Percentiles rank a stretch among this genome's conserved stretches.
Evolutionary conservation across 2,888 invertebrate genomes (phyloP).

Genomic region (Drosophila acutilabella): DNA sequence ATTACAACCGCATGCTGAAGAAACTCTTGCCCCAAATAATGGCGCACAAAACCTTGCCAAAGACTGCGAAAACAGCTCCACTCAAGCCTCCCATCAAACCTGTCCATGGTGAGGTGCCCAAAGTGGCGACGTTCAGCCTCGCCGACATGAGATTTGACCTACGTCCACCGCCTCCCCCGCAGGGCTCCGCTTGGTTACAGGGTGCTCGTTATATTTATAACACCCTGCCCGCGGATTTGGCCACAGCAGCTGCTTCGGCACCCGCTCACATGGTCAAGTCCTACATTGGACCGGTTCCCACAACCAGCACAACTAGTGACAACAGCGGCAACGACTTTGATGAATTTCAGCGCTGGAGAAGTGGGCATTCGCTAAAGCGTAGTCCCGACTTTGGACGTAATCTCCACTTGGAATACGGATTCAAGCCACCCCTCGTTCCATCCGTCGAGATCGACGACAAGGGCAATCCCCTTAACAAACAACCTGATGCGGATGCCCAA

Average conservation of each 20-base stretch:
- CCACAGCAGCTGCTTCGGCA: conserved; percentile 70
- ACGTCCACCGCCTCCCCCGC: conserved; percentile 77
- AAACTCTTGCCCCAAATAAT: conserved; percentile 74
- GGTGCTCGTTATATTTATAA: conserved; percentile 82
- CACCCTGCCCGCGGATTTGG: conserved; percentile 78
- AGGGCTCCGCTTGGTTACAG: conserved; percentile 71
- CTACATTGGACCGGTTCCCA: conserved; percentile 71
- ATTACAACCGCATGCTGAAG: conserved; percentile 80
- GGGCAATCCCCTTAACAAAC: conserved; percentile 87
- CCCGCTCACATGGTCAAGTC: conserved; percentile 86
- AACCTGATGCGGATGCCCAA: conserved; percentile 48
- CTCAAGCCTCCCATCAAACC: conserved; percentile 57
- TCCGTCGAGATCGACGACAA: conserved; percentile 92
- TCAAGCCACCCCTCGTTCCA: conserved; percentile 92
- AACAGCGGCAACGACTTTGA: conserved; percentile 64
- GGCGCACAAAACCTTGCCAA: conserved; percentile 31
- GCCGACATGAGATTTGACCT: conserved; percentile 78
- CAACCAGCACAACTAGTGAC: conserved; percentile 29
- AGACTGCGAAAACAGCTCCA: conserved; percentile 21
- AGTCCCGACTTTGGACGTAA: conserved; percentile 87
- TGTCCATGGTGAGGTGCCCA: conserved; percentile 57
- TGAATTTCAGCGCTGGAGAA: conserved; percentile 83
- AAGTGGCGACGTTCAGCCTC: conserved; percentile 65
- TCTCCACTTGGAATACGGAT: conserved; percentile 92
- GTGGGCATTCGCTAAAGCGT: conserved; percentile 86